Conservation (phyloP, 1,140 invertebrate genomes). For the Lepidotrigona ventralis region DNA sequence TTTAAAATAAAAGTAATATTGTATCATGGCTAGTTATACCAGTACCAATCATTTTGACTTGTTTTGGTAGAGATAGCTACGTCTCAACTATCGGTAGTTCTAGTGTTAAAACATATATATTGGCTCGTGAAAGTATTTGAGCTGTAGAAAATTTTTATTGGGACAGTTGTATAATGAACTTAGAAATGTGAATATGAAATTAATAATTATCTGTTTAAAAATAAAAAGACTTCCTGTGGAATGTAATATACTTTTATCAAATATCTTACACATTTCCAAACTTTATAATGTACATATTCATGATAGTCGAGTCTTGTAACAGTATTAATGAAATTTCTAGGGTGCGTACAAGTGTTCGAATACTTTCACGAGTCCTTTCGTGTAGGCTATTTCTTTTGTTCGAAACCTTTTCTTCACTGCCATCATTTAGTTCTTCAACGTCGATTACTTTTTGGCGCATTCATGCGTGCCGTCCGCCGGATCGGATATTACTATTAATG, state of each 20-base stretch:
- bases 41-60: no score
- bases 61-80: no score
- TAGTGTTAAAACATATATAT: no score
- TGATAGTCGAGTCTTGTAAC: background rate
- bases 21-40: no score
- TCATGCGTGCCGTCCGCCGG: background rate
- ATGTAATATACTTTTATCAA: no score
- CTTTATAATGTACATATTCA: background rate
- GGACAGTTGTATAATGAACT: background rate
- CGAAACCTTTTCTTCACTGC: background rate
- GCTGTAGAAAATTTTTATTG: background rate
- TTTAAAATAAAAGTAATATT: no score
- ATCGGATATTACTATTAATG: slow-evolving; percentile 3
- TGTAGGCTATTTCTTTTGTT: background rate
- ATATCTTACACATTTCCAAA: background rate
- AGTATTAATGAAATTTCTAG: background rate
- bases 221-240: no score
- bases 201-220: no score
- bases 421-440: background rate
- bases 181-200: no score
- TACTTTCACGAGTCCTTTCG: background rate
- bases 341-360: background rate
- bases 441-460: background rate
- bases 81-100: no score
- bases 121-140: background rate